These are phyloP conservation scores for Stenurella melanura DNA, from an alignment of 2,888 invertebrate species.

Conservation along the genomic window DNA sequence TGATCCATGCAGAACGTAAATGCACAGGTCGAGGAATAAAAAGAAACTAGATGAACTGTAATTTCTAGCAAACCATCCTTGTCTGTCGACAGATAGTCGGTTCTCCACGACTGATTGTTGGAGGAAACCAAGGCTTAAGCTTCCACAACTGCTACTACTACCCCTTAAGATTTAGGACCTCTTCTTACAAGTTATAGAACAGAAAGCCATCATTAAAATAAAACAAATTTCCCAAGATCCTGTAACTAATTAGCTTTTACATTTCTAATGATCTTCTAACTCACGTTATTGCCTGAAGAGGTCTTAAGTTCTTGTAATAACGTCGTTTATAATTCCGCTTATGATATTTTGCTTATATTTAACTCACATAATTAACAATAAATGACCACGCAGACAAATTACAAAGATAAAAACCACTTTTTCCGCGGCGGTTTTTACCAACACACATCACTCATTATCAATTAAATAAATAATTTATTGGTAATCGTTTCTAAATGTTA, in stretches of 20 bases:
- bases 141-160: no score
- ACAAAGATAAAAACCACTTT: slow-evolving; percentile 12
- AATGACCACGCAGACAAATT: slow-evolving; percentile 1
- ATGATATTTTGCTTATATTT: neutral
- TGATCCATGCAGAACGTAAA: no score
- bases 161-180: no score
- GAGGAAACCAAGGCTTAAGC: no score
- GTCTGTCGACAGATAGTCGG: no score
- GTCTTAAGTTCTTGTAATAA: neutral
- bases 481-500: slow-evolving; percentile 12
- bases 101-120: no score
- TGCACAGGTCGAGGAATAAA: no score
- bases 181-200: no score
- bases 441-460: slow-evolving; percentile 5
- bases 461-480: slow-evolving; percentile 18
- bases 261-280: neutral
- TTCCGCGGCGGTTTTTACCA: neutral
- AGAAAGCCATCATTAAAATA: no score
- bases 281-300: neutral
- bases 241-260: neutral
- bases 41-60: no score
- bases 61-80: no score
- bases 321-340: slow-evolving; percentile 2
- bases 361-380: neutral
- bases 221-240: no score